These are phyloP conservation scores for Ursus arctos DNA, from an alignment of 2,113 vertebrate genomes.

Conservation along the genomic window DNA sequence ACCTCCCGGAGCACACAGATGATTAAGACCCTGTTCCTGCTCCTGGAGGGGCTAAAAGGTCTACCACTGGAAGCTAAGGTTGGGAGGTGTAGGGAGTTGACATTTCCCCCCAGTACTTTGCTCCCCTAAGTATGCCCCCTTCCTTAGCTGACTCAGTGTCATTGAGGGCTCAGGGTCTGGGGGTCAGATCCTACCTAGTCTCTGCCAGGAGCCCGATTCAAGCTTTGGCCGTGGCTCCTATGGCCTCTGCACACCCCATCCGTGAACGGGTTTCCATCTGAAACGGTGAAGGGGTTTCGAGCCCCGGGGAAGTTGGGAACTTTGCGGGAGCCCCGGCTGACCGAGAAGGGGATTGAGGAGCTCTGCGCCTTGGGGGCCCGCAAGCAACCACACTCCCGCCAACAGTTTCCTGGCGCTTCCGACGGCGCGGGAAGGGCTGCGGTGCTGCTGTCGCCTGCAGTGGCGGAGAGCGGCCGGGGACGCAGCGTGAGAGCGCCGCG, in stretches of 20 bases:
- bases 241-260: background rate
- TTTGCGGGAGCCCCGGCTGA: background rate
- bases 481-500: background rate
- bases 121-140: background rate
- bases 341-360: background rate
- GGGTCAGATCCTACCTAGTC: background rate
- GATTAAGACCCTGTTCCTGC: background rate
- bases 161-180: background rate
- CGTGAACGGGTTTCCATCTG: background rate
- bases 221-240: background rate
- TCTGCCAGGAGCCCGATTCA: background rate
- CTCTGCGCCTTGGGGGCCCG: background rate
- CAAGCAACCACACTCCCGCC: fast-evolving
- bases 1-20: background rate
- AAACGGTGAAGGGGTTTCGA: background rate
- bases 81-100: background rate
- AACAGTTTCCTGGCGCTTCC: background rate
- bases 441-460: background rate
- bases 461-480: background rate
- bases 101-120: no score
- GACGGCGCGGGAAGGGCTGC: background rate
- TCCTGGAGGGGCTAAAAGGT: background rate
- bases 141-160: background rate
- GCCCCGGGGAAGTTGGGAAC: background rate
- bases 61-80: background rate